A percentile compares a stretch with the other conserved stretches of the same genome.
Evolutionary conservation across 2,797 vertebrate genomes (phyloP).

Genomic region (Bradypus variegatus): DNA sequence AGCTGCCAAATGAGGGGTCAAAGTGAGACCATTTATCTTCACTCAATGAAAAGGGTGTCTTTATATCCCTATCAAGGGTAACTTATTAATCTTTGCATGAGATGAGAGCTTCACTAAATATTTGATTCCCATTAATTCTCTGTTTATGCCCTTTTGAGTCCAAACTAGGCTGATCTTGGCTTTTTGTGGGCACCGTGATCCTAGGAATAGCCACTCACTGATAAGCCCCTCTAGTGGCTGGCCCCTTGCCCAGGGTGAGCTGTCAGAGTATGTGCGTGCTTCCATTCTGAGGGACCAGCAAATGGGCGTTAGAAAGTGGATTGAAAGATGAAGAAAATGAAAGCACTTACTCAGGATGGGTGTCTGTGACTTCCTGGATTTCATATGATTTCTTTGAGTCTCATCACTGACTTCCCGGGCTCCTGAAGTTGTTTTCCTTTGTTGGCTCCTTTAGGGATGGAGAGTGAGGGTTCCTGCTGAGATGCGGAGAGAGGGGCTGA

Average conservation of each 20-base stretch:
- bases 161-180: background rate
- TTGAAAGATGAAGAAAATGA: background rate
- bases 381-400: background rate
- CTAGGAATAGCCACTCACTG: background rate
- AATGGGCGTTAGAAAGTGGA: background rate
- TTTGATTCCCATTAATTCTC: constrained; percentile 2
- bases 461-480: background rate
- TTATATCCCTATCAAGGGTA: background rate
- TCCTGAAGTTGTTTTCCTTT: background rate
- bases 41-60: background rate
- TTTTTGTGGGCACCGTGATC: background rate
- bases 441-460: background rate
- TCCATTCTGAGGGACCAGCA: background rate
- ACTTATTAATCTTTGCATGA: background rate
- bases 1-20: background rate
- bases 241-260: background rate
- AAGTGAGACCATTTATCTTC: background rate
- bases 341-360: background rate
- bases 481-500: background rate
- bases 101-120: background rate
- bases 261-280: background rate
- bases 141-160: background rate
- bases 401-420: background rate
- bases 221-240: background rate
- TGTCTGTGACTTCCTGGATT: background rate